Evolutionary conservation across 2,888 invertebrate species (phyloP).

Genomic region (Brachylomia viminalis): DNA sequence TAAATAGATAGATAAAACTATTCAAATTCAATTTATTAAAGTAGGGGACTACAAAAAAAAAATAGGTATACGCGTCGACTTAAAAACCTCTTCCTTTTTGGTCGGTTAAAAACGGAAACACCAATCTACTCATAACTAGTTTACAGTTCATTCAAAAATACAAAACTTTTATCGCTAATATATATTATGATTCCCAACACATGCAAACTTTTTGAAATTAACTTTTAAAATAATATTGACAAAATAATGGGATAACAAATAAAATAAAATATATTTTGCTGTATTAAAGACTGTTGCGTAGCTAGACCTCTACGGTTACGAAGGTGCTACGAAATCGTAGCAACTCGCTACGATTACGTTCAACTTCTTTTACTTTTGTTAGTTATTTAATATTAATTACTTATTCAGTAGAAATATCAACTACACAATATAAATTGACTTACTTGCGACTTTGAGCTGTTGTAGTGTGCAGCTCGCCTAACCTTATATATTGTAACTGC

Average conservation of each 20-base stretch:
- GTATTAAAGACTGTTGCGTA: slow-evolving; percentile 3
- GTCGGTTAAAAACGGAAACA: neutral
- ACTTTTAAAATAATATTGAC: too few relatives aligned
- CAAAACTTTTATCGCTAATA: neutral
- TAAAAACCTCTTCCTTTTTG: neutral
- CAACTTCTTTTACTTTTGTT: neutral
- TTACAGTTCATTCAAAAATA: neutral
- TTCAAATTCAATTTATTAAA: neutral
- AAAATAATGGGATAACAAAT: neutral
- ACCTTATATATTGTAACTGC: too few relatives aligned
- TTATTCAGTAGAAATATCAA: too few relatives aligned
- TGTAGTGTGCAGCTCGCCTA: too few relatives aligned
- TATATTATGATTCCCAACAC: too few relatives aligned
- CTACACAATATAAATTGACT: neutral
- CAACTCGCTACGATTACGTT: neutral
- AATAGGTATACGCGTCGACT: neutral
- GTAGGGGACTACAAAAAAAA: neutral
- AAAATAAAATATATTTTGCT: neutral
- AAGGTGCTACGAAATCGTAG: slow-evolving; percentile 26
- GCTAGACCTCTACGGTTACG: slow-evolving; percentile 28
- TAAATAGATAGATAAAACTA: neutral
- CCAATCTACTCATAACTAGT: neutral
- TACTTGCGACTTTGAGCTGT: neutral
- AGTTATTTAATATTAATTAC: neutral
- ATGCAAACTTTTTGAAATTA: too few relatives aligned